Conservation (phyloP, 1,140 invertebrate genomes). For the Samia ricini region DNA sequence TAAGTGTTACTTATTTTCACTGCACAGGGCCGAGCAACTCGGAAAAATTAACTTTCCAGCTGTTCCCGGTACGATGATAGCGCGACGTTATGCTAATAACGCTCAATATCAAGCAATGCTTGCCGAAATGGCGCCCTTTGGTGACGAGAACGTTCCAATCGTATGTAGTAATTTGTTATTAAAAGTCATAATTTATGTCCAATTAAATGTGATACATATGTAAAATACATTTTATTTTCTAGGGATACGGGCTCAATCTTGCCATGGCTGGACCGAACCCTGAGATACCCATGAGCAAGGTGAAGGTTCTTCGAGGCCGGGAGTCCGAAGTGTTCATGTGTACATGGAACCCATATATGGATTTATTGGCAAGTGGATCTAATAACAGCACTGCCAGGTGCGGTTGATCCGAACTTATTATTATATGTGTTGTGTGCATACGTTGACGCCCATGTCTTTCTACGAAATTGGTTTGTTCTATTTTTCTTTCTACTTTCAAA, state of each 20-base stretch:
- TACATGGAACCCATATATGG: neutral
- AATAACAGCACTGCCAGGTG: neutral
- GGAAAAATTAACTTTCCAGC: neutral
- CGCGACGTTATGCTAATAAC: neutral
- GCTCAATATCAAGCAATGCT: neutral
- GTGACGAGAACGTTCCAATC: neutral
- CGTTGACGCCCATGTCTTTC: neutral
- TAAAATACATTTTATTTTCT: neutral
- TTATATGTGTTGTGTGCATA: slow-evolving; percentile 1
- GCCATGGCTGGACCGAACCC: neutral
- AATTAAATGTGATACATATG: neutral
- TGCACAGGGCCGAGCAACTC: neutral
- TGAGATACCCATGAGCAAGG: neutral
- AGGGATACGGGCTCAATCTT: neutral
- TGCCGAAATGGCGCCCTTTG: neutral
- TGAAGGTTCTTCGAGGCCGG: neutral
- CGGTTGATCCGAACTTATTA: neutral
- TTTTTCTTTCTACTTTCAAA: neutral
- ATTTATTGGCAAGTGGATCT: neutral
- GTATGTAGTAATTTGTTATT: neutral
- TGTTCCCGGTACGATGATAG: neutral
- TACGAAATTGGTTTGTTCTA: neutral
- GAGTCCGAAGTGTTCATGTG: neutral
- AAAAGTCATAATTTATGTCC: neutral
- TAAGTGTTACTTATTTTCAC: neutral